Evolutionary conservation across 2,797 vertebrate genomes (phyloP), one percentile per base, ranked within the genome.

Genomic region (Podarcis siculus): DNA sequence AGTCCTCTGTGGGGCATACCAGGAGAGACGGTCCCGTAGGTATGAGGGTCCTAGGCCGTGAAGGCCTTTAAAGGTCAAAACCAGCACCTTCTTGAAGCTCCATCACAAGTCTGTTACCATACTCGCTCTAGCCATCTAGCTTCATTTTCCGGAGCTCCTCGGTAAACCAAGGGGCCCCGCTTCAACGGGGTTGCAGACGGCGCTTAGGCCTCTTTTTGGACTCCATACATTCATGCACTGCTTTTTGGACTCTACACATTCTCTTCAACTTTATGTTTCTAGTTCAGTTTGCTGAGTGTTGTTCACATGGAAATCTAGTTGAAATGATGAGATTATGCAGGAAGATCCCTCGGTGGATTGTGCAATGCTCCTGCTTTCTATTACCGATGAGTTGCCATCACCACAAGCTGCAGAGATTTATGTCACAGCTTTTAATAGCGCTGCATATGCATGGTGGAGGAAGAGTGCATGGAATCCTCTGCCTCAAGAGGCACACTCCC

Each of bases 351-450:
- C 15, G 10, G 27, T 17, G 25, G 5, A 35, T 58, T 39, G 8
- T 6, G 12, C 6, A 32, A 27, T 76, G 92, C n/a, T 89, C 35
- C 69, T 72, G 61, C 10, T 10, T 91, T 91, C 78, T 67, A 66
- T 79, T 86, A 66, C 7, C 4, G 37, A 69, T 66, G 35, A 90
- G 83, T 86, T 79, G 72, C 7, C 78, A n/a, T 32, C 6, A 25
- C 30, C 12, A 30, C 37, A 30, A n/a, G 37, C 30, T 39, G 78
- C 10, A 30, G 30, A 73, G 35, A 71, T 49, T 30, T 49, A 21
- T 81, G 79, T 32, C 35, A 81, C 8, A 13, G 23, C n/a, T 71
- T 72, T 72, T 72, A 32, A 35, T 25, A 23, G 27, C 17, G 25
- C 23, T 83, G 19, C 9, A 13, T 42, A 69, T 42, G 19, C 17